Percentiles rank a stretch among this genome's conserved stretches.
Conservation (phyloP, 2,797 vertebrate species). For the Myotis daubentonii region DNA sequence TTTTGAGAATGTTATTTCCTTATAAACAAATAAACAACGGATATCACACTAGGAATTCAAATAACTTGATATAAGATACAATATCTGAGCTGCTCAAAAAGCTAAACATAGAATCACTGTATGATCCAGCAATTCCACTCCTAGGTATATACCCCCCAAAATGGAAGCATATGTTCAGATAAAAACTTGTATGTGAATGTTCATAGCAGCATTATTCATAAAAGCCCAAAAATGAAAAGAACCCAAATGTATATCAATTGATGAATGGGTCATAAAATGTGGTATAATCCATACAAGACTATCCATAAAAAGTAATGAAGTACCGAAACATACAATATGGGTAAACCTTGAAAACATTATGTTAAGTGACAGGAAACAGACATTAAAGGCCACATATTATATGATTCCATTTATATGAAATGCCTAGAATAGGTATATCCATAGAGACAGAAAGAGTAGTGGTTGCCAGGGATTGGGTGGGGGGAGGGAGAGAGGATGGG, state of each 20-base stretch:
- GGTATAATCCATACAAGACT: background rate
- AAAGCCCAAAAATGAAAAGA: slow-evolving; percentile 19
- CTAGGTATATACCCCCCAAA: slow-evolving; percentile 22
- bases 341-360: slow-evolving; percentile 45
- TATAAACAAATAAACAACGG: slow-evolving; percentile 46
- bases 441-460: background rate
- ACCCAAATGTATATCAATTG: background rate
- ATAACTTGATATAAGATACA: slow-evolving; percentile 35
- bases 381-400: background rate
- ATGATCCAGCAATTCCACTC: slow-evolving; percentile 31
- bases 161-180: slow-evolving; percentile 45
- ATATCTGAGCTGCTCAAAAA: slow-evolving; percentile 31
- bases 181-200: slow-evolving; percentile 35
- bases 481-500: background rate
- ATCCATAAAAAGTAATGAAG: slow-evolving; percentile 50
- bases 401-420: slow-evolving; percentile 37
- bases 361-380: slow-evolving; percentile 4
- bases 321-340: slow-evolving; percentile 18
- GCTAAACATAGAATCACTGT: background rate
- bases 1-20: slow-evolving; percentile 35
- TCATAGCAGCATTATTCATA: slow-evolving; percentile 18
- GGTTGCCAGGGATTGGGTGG: background rate
- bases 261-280: slow-evolving; percentile 22
- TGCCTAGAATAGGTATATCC: slow-evolving; percentile 19
- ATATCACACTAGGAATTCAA: slow-evolving; percentile 39